Evolutionary conservation across 2,113 vertebrate genomes (phyloP), one percentile per base, ranked within the genome.

Genomic region (Saccopteryx leptura): DNA sequence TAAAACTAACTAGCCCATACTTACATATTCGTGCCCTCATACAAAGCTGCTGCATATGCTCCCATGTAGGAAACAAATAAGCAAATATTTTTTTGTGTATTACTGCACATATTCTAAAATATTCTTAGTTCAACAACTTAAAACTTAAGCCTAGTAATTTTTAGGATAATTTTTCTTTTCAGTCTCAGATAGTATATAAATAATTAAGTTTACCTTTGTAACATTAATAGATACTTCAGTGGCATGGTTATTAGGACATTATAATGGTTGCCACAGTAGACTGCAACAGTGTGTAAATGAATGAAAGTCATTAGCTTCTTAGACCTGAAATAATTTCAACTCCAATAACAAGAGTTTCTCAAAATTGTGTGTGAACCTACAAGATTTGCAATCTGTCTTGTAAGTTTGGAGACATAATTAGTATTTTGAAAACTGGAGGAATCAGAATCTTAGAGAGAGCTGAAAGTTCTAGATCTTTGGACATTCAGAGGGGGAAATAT

Each of bases 301-400:
- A 48, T 31, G 13, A 68, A 93, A 72, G 33, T 60, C 50, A 48
- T 54, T 65, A 52, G 26, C 28, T 89, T 63, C 83, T 82, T 74
- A 87, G 46, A 75, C 21, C 9, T 76, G 21, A 88, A 93, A 79
- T 61, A 89, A 92, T 86, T 78, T 63, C 26, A 95, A 76, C 23
- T 71, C 6, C 4, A 58, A 28, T 46, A 65, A 61, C 33, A 88
- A 91, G 39, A 75, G 19, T 72, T 81, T 94, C 46, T 90, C 18
- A 50, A 24, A 61, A 28, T 58, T 79, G 18, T 23, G 18, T 23
- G 14, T 74, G n/a, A 23, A 21, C 28, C 17, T 85, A 2, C 56
- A 28, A 66, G 18, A 88, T 84, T 50, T 91, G 26, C 26, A 91
- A 39, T 91, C 82, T 39, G 28, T 28, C 31, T 94, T 56, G 9